Base-by-base conservation (phyloP, 1,140 invertebrate species). In the Pogonomyrmex barbatus region DNA sequence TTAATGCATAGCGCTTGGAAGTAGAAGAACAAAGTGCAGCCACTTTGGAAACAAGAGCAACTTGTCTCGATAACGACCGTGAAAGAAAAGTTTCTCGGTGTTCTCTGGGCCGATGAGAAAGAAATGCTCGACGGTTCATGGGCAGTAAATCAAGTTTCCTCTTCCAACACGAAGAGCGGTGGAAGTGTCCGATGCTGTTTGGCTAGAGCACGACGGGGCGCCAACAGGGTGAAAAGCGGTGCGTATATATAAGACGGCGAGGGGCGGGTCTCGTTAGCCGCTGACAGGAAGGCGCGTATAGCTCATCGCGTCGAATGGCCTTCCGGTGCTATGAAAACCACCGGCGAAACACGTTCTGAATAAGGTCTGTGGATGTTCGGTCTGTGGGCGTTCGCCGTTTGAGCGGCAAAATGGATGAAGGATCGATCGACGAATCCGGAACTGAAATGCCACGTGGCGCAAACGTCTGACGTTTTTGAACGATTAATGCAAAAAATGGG, bases 231-330 rank as follows among this genome's bases (percentile, higher is more conserved):
- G 89, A 88, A 90, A 90, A 90, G 86, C 86, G 89, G 73, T 36
- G 75, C 81, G 88, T 87, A 83, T 89, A 75, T 45, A 58, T 84
- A 84, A 83, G 65, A 63, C 78, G 67, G 56, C 45, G 67, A 73
- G 68, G 85, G 90, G 88, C 89, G 92, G 89, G 89, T 87, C 89
- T 93, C 89, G 93, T 93, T 92, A 93, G 90, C 73, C 88, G 93
- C 82, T 93, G 93, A 94, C 93, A 92, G 91, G 88, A 90, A 91
- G 86, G 88, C 91, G 83, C 87, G 88, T 81, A 87, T 89, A 79
- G 81, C 87, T 91, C 90, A 91, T 90, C 88, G 84, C 65, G 39
- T 86, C 62, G 87, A 90, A 92, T 90, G 88, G 89, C 89, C 89
- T 93, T 94, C 91, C 93, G 93, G 86, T 88, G 47, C 87, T 85